phyloP scores from a whole-genome alignment of 2,888 invertebrate genomes.

The Caenorhabditis imperialis region DNA sequence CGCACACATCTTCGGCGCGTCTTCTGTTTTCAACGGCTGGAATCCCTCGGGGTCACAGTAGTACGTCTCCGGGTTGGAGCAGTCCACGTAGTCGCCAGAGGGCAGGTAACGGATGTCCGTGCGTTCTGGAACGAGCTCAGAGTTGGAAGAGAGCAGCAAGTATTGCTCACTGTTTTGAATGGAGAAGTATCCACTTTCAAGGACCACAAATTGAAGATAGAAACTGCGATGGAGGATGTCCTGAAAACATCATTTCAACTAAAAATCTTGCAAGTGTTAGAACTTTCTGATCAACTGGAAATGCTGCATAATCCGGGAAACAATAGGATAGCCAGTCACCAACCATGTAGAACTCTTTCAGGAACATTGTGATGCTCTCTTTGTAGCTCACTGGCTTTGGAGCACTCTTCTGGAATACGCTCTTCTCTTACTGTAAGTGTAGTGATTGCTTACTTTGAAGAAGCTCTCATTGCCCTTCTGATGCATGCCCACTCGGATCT shows the following conservation, averaged over 20 bases:
- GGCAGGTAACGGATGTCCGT: slow-evolving; percentile 37
- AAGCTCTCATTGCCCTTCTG: slow-evolving; percentile 1
- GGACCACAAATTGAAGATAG: slow-evolving; percentile 58
- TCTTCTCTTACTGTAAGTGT: too few relatives aligned
- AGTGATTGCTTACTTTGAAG: neutral
- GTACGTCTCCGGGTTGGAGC: slow-evolving; percentile 36
- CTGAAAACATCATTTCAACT: neutral
- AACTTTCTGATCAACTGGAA: slow-evolving; percentile 49
- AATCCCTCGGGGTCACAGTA: slow-evolving; percentile 33
- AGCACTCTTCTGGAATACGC: slow-evolving; percentile 13
- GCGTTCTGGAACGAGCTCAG: slow-evolving; percentile 23
- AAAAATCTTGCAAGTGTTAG: too few relatives aligned
- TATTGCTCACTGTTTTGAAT: slow-evolving; percentile 30
- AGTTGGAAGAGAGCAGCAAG: neutral
- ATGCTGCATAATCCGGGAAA: slow-evolving; percentile 42
- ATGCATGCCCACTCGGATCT: slow-evolving; percentile 21
- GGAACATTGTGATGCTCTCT: slow-evolving; percentile 54
- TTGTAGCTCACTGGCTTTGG: slow-evolving; percentile 58
- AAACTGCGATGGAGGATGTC: slow-evolving; percentile 53
- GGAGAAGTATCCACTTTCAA: slow-evolving; percentile 58
- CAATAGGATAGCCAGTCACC: slow-evolving; percentile 55
- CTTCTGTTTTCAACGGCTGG: slow-evolving; percentile 36
- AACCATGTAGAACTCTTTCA: slow-evolving; percentile 53
- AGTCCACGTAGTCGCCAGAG: slow-evolving; percentile 38
- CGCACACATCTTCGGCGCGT: slow-evolving; percentile 31